Conservation (phyloP, 2,797 vertebrate species). For the Mastacembelus armatus region DNA sequence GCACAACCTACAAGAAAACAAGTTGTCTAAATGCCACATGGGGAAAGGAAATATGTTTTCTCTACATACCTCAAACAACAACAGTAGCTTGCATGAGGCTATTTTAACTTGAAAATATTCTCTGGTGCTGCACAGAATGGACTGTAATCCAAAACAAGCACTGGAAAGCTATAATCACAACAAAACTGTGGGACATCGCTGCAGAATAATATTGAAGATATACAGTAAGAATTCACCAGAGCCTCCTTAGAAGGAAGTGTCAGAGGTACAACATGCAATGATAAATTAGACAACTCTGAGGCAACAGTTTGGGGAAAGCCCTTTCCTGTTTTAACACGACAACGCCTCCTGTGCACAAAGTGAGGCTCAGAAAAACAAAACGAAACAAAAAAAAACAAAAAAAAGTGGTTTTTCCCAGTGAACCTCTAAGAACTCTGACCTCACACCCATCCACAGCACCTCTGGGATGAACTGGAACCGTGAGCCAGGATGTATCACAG, state of each 20-base stretch:
- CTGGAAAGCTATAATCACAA: not conserved
- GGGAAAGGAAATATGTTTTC: not conserved
- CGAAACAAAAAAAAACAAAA: too few relatives aligned
- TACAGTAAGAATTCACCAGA: too few relatives aligned
- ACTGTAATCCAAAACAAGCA: not conserved
- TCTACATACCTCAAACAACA: not conserved
- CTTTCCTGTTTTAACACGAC: not conserved
- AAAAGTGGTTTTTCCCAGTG: too few relatives aligned
- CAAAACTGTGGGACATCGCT: not conserved
- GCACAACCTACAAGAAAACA: not conserved
- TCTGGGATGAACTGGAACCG: too few relatives aligned
- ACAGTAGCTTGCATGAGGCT: not conserved
- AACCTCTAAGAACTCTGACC: too few relatives aligned
- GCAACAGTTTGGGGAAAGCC: not conserved
- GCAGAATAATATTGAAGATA: too few relatives aligned
- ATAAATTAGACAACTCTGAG: too few relatives aligned
- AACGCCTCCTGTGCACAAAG: not conserved
- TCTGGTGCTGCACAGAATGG: not conserved
- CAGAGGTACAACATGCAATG: not conserved
- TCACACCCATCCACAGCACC: too few relatives aligned
- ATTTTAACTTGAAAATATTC: not conserved
- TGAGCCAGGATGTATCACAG: not conserved
- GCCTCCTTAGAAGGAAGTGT: not conserved
- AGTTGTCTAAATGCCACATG: not conserved
- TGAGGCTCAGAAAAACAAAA: too few relatives aligned